Percentiles rank a stretch among this genome's conserved stretches.
Conservation (phyloP, 2,113 vertebrate genomes). For the Camarhynchus parvulus region DNA sequence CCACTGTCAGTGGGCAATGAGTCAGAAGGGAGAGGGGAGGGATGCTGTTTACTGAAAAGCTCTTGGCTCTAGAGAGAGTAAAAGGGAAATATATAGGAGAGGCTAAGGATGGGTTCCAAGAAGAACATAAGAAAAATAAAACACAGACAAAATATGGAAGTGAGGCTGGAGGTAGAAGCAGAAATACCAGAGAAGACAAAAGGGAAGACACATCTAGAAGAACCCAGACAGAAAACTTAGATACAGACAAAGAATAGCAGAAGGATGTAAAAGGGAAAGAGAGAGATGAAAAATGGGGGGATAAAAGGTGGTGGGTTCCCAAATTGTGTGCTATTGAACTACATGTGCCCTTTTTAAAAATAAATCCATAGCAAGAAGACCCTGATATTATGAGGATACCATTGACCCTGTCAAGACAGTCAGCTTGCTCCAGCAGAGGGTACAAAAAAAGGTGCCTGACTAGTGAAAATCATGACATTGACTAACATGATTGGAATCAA, state of each 20-base stretch:
- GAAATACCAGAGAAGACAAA: background rate
- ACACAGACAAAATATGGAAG: background rate
- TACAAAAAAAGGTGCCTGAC: background rate
- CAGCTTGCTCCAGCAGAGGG: background rate
- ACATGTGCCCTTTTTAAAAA: background rate
- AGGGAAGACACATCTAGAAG: background rate
- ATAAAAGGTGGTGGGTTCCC: background rate
- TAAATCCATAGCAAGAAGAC: background rate
- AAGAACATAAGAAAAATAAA: slow-evolving; percentile 20
- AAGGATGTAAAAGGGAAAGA: background rate
- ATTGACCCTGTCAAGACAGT: background rate
- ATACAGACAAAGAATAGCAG: background rate
- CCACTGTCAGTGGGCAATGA: background rate
- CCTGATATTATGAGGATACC: background rate
- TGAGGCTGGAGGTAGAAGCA: background rate
- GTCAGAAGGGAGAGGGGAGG: slow-evolving; percentile 29
- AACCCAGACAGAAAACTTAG: background rate
- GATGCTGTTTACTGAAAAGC: slow-evolving; percentile 19
- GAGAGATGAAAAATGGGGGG: background rate
- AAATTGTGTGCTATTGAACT: background rate
- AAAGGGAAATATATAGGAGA: background rate
- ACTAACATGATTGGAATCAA: background rate
- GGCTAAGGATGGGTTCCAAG: background rate
- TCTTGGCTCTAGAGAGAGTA: background rate
- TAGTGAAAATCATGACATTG: background rate